A percentile compares a stretch with the other conserved stretches of the same genome.
phyloP scores from a whole-genome alignment of 2,113 vertebrate species.

The Chaetura pelagica region DNA sequence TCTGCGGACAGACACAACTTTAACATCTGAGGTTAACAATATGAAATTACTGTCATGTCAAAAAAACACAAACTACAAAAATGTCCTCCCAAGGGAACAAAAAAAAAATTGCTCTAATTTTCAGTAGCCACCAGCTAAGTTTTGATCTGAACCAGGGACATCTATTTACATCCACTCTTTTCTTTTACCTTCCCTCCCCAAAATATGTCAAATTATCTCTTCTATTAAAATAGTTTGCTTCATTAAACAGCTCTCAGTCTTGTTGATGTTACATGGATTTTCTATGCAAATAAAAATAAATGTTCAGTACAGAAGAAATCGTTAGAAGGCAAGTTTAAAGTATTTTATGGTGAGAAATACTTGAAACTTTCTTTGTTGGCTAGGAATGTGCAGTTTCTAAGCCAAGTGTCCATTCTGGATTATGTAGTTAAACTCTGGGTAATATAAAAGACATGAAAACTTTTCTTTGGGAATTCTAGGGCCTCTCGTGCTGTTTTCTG shows the following conservation, averaged over 20 bases:
- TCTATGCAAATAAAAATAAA: neutral
- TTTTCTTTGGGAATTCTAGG: neutral
- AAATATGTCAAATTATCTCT: neutral
- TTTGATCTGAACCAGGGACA: neutral
- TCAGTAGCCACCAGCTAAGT: neutral
- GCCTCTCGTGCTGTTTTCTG: neutral
- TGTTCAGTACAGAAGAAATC: neutral
- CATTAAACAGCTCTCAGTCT: neutral
- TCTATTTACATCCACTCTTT: neutral
- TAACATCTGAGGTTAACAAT: neutral
- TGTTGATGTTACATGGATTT: neutral
- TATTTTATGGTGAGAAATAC: constrained; percentile 23
- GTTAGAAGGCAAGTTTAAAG: neutral
- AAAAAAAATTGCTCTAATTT: neutral
- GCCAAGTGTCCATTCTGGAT: constrained; percentile 2
- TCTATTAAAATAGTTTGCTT: neutral
- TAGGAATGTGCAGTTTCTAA: neutral
- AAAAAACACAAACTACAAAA: neutral
- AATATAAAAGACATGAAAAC: neutral
- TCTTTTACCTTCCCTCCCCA: neutral
- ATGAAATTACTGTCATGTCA: neutral
- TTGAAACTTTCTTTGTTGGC: neutral
- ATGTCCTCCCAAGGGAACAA: neutral
- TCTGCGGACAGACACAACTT: constrained; percentile 5
- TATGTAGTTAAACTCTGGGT: neutral